Evolutionary conservation across 2,888 invertebrate species (phyloP), one percentile per base, ranked within the genome.

Genomic region (Plemyria rubiginata): DNA sequence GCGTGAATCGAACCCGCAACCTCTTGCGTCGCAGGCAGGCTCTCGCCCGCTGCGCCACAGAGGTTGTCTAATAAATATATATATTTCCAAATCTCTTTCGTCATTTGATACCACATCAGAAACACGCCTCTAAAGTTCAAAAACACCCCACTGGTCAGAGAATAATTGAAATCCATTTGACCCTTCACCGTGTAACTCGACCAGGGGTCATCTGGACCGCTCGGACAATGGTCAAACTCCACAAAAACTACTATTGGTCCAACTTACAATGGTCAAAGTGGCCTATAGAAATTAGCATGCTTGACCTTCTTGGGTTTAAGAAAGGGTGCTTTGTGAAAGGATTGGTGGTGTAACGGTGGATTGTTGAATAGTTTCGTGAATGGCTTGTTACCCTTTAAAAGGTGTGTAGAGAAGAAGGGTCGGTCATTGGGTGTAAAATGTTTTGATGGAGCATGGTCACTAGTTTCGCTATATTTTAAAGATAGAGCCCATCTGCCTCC

Each of bases 201-300:
- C 81, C 84, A 71, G 45, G 84, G 92, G 91, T 92, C 90, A 88
- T 85, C 86, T 88, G 88, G 89, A 88, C 90, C 88, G 84, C 75
- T 71, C 79, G 80, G 78, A 86, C 86, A 89, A 88, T 82, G 80
- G 82, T 82, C 67, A 79, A 74, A 72, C 67, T 64, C 68, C 73
- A 74, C 82, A 89, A 87, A 87, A 87, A 83, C 72, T 75, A 73
- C 78, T 80, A 90, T 90, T 90, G 91, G 90, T 80, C 79, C 73
- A 74, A 65, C 57, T 72, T 38, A 83, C 81, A 88, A 89, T 82
- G 77, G 76, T 68, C 60, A 50, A 60, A 65, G 49, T 86, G 84
- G 87, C 90, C 90, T 87, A 54, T 78, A 79, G 64, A 72, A 85
- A 84, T 87, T 83, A 80, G 68, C 70, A 72, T 65, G 73, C 73